Evolutionary conservation across 2,888 invertebrate genomes (phyloP), one percentile per base, ranked within the genome.

Genomic region (Rhimphoctona megacephalus): DNA sequence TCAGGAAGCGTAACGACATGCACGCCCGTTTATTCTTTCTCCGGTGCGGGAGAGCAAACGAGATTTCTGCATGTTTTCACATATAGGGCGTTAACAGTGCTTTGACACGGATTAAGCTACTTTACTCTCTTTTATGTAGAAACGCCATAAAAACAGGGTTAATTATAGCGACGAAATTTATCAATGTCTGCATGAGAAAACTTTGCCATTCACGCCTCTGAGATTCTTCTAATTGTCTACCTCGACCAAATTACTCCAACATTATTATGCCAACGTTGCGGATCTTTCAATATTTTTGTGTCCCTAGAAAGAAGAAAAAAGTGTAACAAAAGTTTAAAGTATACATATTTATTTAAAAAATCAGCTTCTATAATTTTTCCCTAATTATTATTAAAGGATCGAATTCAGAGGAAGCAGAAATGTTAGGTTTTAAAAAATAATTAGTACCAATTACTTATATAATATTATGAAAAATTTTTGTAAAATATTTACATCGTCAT

Each of bases 51-150:
- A 66, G 69, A 85, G 89, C 88, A 86, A 90, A 89, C 81, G 81
- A 90, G 90, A 92, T 93, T 93, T 92, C 92, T 92, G 91, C 92
- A 89, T 89, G 85, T 90, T 88, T 93, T 92, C 92, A 92, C 93
- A 94, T 93, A 93, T 93, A 91, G 93, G 91, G 92, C 94, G 92
- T 92, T 92, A 91, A 92, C 92, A 90, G 91, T 92, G 90, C 90
- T 91, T 89, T 90, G 91, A 90, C 92, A 91, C 89, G 89, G 89
- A 92, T 92, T 89, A 88, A 87, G 69, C 83, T 61, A 73, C 25
- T 52, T 54, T 54, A 30, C 33, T 74, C 49, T 70, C 66, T 73
- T 49, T 70, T 54, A 36, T 25, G 49, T 72, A 67, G 33, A 72
- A 39, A 77, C 39, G 54, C 72, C 22, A 80, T 86, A 52, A 81